These are phyloP conservation scores for Glomeris marginata DNA, from an alignment of 2,888 invertebrate species.

Conservation along the genomic window DNA sequence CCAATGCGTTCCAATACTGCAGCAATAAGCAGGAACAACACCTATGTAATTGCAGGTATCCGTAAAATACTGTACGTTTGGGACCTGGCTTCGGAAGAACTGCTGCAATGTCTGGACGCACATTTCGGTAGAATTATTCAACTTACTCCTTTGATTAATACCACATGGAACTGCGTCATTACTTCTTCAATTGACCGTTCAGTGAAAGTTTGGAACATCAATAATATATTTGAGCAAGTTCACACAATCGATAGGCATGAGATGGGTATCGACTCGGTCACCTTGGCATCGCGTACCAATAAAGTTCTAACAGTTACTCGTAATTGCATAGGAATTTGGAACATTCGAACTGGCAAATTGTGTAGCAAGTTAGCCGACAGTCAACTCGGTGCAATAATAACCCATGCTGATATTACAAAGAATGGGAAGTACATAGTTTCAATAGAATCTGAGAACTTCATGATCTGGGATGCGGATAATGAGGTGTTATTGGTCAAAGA, in stretches of 20 bases:
- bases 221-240: constrained; percentile 95
- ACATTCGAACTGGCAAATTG: constrained; percentile 68
- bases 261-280: constrained; percentile 77
- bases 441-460: constrained; percentile 77
- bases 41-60: constrained; percentile 90
- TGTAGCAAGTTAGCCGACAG: constrained; percentile 76
- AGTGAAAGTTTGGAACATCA: constrained; percentile 98
- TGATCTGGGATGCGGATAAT: constrained; percentile 70
- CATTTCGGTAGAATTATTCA: constrained; percentile 94
- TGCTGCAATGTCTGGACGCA: constrained; percentile 85
- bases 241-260: constrained; percentile 92
- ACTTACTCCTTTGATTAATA: constrained; percentile 68
- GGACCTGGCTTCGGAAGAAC: constrained; percentile 60
- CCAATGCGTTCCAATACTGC: constrained; percentile 82
- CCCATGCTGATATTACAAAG: constrained; percentile 75
- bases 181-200: constrained; percentile 95
- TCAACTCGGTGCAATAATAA: constrained; percentile 83
- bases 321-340: constrained; percentile 91
- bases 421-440: constrained; percentile 73
- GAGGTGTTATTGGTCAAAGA: constrained; percentile 57
- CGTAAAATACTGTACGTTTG: constrained; percentile 90
- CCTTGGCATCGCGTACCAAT: constrained; percentile 45
- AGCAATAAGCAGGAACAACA: constrained; percentile 75
- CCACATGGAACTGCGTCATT: constrained; percentile 77
- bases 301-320: constrained; percentile 85